phyloP scores from a whole-genome alignment of 2,888 invertebrate species.

The Napeogenes inachia region DNA sequence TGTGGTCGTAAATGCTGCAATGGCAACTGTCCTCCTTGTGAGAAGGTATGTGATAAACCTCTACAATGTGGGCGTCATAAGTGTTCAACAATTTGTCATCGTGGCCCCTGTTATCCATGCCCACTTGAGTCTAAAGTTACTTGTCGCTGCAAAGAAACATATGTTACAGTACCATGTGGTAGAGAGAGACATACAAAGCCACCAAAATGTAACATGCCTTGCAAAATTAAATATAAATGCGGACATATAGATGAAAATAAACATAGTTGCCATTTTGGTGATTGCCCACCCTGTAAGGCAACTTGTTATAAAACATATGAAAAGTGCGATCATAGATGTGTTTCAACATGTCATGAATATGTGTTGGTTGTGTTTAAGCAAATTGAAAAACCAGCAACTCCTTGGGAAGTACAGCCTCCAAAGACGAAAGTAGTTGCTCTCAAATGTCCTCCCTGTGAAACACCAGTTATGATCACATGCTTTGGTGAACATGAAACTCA shows the following conservation, averaged over 20 bases:
- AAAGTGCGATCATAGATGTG: constrained; percentile 83
- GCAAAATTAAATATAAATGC: constrained; percentile 89
- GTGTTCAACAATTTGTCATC: constrained; percentile 87
- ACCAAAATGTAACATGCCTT: constrained; percentile 85
- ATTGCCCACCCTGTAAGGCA: constrained; percentile 89
- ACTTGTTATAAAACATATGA: constrained; percentile 79
- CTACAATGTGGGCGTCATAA: constrained; percentile 93
- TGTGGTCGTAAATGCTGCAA: constrained; percentile 95
- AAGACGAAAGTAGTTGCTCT: constrained; percentile 72
- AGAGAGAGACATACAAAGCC: constrained; percentile 85
- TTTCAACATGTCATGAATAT: constrained; percentile 85
- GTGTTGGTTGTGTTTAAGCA: constrained; percentile 80
- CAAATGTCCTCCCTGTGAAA: constrained; percentile 84
- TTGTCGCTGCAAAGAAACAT: constrained; percentile 89
- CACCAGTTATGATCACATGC: constrained; percentile 83
- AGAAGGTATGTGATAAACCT: constrained; percentile 88
- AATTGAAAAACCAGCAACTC: constrained; percentile 78
- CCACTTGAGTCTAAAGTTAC: constrained; percentile 81
- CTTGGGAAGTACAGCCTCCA: constrained; percentile 79
- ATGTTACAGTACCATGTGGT: constrained; percentile 90
- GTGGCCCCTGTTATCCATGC: constrained; percentile 91
- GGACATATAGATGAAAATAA: constrained; percentile 85
- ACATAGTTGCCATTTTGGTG: constrained; percentile 89
- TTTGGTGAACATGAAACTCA: constrained; percentile 84
- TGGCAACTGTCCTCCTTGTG: constrained; percentile 89